Evolutionary conservation across 2,888 invertebrate genomes (phyloP), one percentile per base, ranked within the genome.

Genomic region (Pachycephus smyrnensis): DNA sequence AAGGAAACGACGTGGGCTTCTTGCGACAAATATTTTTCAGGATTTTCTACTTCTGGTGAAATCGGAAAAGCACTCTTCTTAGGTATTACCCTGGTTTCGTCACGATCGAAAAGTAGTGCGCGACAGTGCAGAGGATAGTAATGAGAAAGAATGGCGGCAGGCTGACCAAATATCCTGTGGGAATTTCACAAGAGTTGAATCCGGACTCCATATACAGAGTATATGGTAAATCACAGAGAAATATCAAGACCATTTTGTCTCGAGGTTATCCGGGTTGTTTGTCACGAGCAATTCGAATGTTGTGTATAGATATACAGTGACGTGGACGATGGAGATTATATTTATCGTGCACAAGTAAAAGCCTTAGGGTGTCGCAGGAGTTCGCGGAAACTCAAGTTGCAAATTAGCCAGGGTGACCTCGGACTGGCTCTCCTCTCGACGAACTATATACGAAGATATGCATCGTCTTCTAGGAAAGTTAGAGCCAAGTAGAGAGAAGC

Each of bases 211-310:
- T 23, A 23, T 23, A 23, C 9, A 55, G 35, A 35, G 1, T 1
- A 55, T 23, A 23, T 55, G 23, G 1, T 55, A 55, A 55, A 55
- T 55, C 55, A 55, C 23, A 9, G 23, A 55, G 23, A 55, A 23
- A 55, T 9, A 23, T 55, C 23, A 23, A 23, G 55, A 55, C 15
- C 55, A 55, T 75, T 77, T 69, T 40, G 69, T 23, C 73, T 69
- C 68, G 73, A 80, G 78, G 76, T 80, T 80, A 81, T 83, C 80
- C 80, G 31, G 12, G 77, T 30, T 74, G 76, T 83, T 82, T 82
- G 78, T 80, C 81, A 80, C 73, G 40, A 36, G 33, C 69, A 23
- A 55, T 55, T 55, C 23, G 55, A 55, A 6, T 55, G 1, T 9
- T 9, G 6, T 40, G 15, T 40, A 55, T 55, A 23, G 1, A 23